Evolutionary conservation across 2,888 invertebrate species (phyloP), one percentile per base, ranked within the genome.

Genomic region (Steinernema hermaphroditum): DNA sequence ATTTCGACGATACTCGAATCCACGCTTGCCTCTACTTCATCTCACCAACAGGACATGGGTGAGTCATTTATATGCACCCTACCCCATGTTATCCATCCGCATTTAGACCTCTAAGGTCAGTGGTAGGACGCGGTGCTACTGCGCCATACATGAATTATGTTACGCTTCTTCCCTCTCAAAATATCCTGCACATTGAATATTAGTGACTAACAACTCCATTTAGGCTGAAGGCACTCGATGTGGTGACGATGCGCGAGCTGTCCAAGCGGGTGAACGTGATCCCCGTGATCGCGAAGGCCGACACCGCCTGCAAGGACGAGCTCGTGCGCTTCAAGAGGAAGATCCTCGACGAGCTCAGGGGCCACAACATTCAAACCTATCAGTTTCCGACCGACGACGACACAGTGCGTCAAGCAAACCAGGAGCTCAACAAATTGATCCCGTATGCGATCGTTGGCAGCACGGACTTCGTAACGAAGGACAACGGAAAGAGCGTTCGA

Each of bases 401-500:
- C 88, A 93, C 94, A 0, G 95, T 97, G 19, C 73, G 75, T 37
- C 43, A 75, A 29, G 77, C 76, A 27, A 85, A 85, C 68, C 57
- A 76, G 6, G 76, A 72, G 57, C 78, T 85, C 78, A 85, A 85
- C 74, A 70, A 74, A 8, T 74, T 85, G 88, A 91, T 96, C 76
- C 98, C 98, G 34, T 99, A 98, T 89, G 98, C 98, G 4, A 96
- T 98, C 14, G 96, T 98, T 54, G 98, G 98, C 77, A 96, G 96
- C 87, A 95, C 94, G 8, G 98, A 99, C 89, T 94, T 97, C 88
- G 93, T 96, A 69, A 92, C 94, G 85, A 92, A 96, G 74, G 83
- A 82, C 29, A 97, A 95, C 70, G 96, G 95, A 89, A 97, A 97
- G 90, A 93, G 93, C 88, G 93, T 94, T 83, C 91, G 97, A 71